Evolutionary conservation across 2,797 vertebrate species (phyloP).

Genomic region (Trachops cirrhosus): DNA sequence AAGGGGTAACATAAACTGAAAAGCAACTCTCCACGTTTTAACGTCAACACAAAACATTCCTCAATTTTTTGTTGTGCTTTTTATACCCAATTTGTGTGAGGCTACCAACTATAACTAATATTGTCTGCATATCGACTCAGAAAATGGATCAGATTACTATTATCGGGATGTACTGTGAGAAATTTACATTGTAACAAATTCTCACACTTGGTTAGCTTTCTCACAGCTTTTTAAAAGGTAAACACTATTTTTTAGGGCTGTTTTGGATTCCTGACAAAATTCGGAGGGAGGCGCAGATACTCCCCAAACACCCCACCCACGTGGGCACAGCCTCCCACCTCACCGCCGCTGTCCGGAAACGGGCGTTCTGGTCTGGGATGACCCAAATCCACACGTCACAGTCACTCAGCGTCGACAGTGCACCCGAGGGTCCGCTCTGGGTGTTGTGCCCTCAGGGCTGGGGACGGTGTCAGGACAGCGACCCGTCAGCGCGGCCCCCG

Average conservation of each 20-base stretch:
- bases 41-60: not conserved
- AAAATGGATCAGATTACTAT: not conserved
- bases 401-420: not conserved
- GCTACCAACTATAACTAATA: not conserved
- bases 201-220: not conserved
- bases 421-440: not conserved
- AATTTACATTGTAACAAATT: not conserved
- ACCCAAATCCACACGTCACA: not conserved
- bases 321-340: not conserved
- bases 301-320: not conserved
- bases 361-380: not conserved
- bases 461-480: not conserved
- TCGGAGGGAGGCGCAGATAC: not conserved
- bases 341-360: not conserved
- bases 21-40: not conserved
- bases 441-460: too few relatives aligned
- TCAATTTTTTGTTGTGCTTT: not conserved
- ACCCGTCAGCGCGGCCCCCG: not conserved
- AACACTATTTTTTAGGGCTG: not conserved
- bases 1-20: not conserved
- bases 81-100: not conserved
- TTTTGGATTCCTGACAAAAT: not conserved
- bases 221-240: not conserved
- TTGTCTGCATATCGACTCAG: not conserved
- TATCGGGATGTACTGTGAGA: not conserved